phyloP scores from a whole-genome alignment of 2,113 vertebrate species.

The Dissostichus mawsoni region DNA sequence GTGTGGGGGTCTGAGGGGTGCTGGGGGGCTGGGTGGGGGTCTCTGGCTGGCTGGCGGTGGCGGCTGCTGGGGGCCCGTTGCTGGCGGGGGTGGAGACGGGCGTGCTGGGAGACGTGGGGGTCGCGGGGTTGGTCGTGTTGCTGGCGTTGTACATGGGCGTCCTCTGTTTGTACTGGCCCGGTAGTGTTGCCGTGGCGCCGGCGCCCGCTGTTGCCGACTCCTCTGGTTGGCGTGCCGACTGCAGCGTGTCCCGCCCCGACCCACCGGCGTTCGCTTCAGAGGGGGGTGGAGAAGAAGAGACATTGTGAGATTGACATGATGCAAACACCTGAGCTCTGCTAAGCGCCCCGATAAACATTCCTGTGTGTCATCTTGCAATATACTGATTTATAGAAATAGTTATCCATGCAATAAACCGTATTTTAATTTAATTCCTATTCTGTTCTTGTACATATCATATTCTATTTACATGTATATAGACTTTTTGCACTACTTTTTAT shows the following conservation, averaged over 20 bases:
- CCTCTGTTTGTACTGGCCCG: constrained; percentile 95
- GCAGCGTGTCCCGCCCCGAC: constrained; percentile 89
- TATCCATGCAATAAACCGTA: too few species aligned
- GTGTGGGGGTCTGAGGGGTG: constrained; percentile 81
- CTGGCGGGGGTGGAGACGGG: constrained; percentile 89
- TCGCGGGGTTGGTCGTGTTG: constrained; percentile 84
- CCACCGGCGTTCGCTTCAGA: constrained; percentile 80
- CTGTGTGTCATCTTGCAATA: too few species aligned
- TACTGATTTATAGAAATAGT: too few species aligned
- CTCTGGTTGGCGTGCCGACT: constrained; percentile 90
- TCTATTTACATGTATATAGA: too few species aligned
- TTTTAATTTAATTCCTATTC: too few species aligned
- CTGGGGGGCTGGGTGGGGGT: constrained; percentile 87
- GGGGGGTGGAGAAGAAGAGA: background rate
- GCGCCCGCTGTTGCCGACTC: constrained; percentile 85
- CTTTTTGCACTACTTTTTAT: too few species aligned
- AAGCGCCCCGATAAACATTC: too few species aligned
- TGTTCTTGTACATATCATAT: too few species aligned
- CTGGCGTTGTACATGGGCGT: constrained; percentile 96
- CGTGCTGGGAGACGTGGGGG: constrained; percentile 87
- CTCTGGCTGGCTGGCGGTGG: constrained; percentile 87
- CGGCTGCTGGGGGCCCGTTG: constrained; percentile 84
- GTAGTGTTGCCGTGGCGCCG: constrained; percentile 84
- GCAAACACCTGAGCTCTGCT: too few species aligned
- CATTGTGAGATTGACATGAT: background rate